Evolutionary conservation across 2,888 invertebrate species (phyloP).

Genomic region (Leucoptera coffeella): DNA sequence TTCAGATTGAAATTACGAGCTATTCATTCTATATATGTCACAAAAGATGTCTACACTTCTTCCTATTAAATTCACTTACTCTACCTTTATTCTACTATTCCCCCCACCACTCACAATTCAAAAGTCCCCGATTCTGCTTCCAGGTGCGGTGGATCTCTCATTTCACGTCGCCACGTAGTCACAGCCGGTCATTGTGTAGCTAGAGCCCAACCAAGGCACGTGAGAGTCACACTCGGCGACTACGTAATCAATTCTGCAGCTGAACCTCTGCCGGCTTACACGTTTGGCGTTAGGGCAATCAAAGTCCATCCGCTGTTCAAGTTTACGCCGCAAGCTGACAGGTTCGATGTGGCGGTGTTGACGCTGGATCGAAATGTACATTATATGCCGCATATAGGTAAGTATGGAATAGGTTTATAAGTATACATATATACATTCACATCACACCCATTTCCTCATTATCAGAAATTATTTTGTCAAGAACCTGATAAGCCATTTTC

Average conservation of each 20-base stretch:
- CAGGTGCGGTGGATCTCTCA: constrained; percentile 88
- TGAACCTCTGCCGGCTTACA: constrained; percentile 85
- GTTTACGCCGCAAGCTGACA: constrained; percentile 87
- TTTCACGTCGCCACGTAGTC: constrained; percentile 86
- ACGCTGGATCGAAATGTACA: constrained; percentile 84
- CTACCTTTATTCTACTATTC: too few relatives aligned
- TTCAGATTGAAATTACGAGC: too few relatives aligned
- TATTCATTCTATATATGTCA: too few relatives aligned
- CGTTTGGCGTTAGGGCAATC: constrained; percentile 86
- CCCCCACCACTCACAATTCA: too few relatives aligned
- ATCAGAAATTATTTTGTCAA: too few relatives aligned
- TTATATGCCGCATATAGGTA: constrained; percentile 80
- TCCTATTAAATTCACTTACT: too few relatives aligned
- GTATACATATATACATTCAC: not conserved
- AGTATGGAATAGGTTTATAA: constrained; percentile 9
- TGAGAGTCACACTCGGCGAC: constrained; percentile 86
- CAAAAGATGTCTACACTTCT: too few relatives aligned
- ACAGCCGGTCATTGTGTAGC: constrained; percentile 94
- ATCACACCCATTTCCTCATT: too few relatives aligned
- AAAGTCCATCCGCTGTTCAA: constrained; percentile 63
- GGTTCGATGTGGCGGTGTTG: constrained; percentile 88
- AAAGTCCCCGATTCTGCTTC: too few relatives aligned
- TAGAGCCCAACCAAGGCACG: constrained; percentile 82
- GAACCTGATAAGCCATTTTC: too few relatives aligned
- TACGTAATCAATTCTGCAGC: constrained; percentile 92